Base-by-base conservation (phyloP, 2,113 vertebrate genomes). In the Variabilichromis moorii region DNA sequence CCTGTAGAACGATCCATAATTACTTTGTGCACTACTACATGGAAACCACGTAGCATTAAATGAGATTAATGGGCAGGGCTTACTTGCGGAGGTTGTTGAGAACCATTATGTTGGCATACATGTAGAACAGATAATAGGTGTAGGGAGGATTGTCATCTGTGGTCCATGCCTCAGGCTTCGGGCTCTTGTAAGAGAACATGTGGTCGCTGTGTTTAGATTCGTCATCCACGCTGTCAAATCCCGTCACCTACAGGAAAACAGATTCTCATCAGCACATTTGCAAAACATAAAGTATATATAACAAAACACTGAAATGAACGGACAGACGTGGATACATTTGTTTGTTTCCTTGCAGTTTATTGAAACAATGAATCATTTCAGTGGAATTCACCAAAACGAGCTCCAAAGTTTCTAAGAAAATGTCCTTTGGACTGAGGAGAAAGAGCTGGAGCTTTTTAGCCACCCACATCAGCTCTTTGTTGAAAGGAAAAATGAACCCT, bases 91-190 rank as follows among this genome's bases (percentile, higher is more conserved):
- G 97, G 94, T 99, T 99, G 96, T 99, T 99, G 80, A 99, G 97
- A 93, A 99, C 96, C 98, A 99, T 99, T 96, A 99, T 97, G 96
- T 99, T 99, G 93, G 97, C 97, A 2, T 99, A 99, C 99, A 99
- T 99, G 81, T 99, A 98, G 93, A 98, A 99, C 86, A 99, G 95
- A 93, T 99, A 99, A 95, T 99, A 99, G 82, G 97, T 99, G 85
- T 99, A 99, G 0, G 98, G 98, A 1, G 99, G 98, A 95, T 99
- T 99, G 83, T 98, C 97, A 11, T 98, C 97, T 2, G 92, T 93
- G 51, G 95, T 98, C 99, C 99, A 99, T 16, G 94, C 90, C 82
- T 98, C 98, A 8, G 99, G 99, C 91, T 95, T 98, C 28, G 98
- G 98, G 93, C 98, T 99, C 87, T 98, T 99, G 87, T 98, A 97